Evolutionary conservation across 2,888 invertebrate genomes (phyloP), one percentile per base, ranked within the genome.

Genomic region (Orthonychiurus folsomi): DNA sequence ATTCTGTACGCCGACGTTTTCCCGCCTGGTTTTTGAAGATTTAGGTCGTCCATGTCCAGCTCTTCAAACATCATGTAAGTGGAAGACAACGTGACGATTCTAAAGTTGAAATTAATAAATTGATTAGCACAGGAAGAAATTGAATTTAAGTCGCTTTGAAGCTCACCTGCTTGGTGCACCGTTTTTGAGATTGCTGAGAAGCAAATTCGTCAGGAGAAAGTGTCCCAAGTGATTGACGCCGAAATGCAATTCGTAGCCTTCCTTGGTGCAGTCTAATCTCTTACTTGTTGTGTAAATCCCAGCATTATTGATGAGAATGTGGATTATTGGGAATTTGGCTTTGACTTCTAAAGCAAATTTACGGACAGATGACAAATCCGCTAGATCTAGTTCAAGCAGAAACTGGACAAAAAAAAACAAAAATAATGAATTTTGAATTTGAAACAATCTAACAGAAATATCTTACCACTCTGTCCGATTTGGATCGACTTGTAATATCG

Each of bases 141-240:
- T 15, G 37, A 15, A 15, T 37, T 9, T 37, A 37, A 9, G 5
- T 37, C 15, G 5, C 15, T 9, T 37, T 37, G 5, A 37, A 15
- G 9, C n/a, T 52, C n/a, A 84, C 85, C 85, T 81, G 79, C 85
- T 85, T 0, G 84, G 84, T 50, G 83, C 79, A 37, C 82, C 84
- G 67, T 80, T 79, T 74, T 84, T 84, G 66, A 89, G 75, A 47
- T 81, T 78, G 59, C 87, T 85, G 61, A 88, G 73, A 15, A 93
- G 79, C 63, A 89, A 78, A 74, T 86, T 85, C 1, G 91, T 90
- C 20, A 94, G 79, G 60, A 89, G 81, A 76, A 91, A 93, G 75
- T 91, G 93, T 0, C 89, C 89, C 66, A 91, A 79, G 75, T 91
- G 86, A 76, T 91, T 91, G 0, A 87, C 85, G 18, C 88, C 89